Evolutionary conservation across 2,888 invertebrate species (phyloP), one percentile per base, ranked within the genome.

Genomic region (Brachypterus glaber): DNA sequence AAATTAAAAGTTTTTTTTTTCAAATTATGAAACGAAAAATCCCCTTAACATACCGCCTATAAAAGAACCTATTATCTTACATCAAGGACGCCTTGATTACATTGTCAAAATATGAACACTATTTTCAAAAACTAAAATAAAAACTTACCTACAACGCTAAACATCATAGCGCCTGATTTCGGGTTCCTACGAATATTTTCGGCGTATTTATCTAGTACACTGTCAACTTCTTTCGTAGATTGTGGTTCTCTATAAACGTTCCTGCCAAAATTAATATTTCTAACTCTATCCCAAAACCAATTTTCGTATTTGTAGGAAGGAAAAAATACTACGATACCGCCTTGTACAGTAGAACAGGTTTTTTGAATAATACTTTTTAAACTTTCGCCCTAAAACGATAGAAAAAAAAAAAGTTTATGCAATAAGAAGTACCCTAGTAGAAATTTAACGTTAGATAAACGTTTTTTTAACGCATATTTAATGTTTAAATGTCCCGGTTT

Each of bases 271-370:
- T 53, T 47, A 1, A 53, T 17, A 15, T 53, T 48, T 58, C 82
- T 87, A 34, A 66, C 64, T 50, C 77, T 74, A 4, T 76, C 69
- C 37, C 89, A 65, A 8, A 79, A 63, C 45, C 80, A 82, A 17
- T 66, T 69, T 61, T 93, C 87, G 59, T 90, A 93, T 11, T 85
- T 84, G 57, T 97, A 97, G 0, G 93, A 95, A 0, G 93, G 86
- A 44, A 97, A 77, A 64, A 98, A 98, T 49, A 87, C 84, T 0
- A 98, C 88, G 2, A 96, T 72, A 0, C 98, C 98, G 1, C 88
- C 92, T 1, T 87, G 89, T 8, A 95, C 76, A 30, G 82, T 69
- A 50, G 77, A 78, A 54, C 83, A 82, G 1, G 89, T 61, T 59
- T 92, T 87, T 45, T 77, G 65, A 14, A 96, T 60, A 7, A 86